These are phyloP conservation scores for Congeria kusceri DNA, from an alignment of 2,888 invertebrate species.

Conservation along the genomic window DNA sequence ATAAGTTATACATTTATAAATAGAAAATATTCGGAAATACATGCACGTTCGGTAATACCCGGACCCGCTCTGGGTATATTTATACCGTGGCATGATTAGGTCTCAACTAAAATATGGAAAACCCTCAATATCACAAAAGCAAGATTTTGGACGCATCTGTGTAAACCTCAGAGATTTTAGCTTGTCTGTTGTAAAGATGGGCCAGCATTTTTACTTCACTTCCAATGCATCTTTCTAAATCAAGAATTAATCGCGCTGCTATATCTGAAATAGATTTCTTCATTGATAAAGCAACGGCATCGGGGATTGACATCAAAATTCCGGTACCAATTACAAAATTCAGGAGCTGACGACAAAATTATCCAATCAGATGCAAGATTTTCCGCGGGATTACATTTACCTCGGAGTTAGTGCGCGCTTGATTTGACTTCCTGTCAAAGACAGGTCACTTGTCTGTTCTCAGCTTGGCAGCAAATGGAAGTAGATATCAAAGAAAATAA, in stretches of 20 bases:
- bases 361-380: slow-evolving; percentile 44
- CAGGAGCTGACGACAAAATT: slow-evolving; percentile 25
- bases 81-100: too few species aligned
- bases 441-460: slow-evolving; percentile 28
- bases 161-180: too few species aligned
- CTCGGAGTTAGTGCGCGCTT: slow-evolving; percentile 43
- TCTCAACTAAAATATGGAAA: too few species aligned
- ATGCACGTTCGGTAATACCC: too few species aligned
- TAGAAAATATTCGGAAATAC: too few species aligned
- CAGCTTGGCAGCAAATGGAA: slow-evolving; percentile 19
- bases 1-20: too few species aligned
- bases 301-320: background rate
- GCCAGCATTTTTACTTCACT: too few species aligned
- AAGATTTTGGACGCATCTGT: too few species aligned
- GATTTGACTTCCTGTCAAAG: slow-evolving; percentile 52
- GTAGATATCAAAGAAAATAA: slow-evolving; percentile 19
- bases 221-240: background rate
- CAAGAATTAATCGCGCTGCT: slow-evolving; percentile 3
- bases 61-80: too few species aligned
- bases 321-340: slow-evolving; percentile 11
- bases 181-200: too few species aligned
- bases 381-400: slow-evolving; percentile 53
- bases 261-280: background rate
- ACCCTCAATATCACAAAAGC: too few species aligned
- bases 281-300: background rate